These are phyloP conservation scores for Upupa epops DNA, from an alignment of 2,113 vertebrate genomes.

Conservation along the genomic window DNA sequence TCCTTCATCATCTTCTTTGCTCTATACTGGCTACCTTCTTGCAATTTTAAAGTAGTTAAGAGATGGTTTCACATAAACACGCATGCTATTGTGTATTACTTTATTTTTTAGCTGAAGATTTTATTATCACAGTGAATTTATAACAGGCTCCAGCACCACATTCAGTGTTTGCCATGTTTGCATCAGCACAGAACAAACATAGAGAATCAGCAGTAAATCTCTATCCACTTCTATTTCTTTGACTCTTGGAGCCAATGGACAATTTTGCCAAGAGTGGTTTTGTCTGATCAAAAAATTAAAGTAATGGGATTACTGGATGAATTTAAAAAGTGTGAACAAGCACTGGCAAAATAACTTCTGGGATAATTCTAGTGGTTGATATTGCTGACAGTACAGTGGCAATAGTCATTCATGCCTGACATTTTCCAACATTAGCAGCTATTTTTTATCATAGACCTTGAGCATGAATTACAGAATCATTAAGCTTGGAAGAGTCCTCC, in stretches of 20 bases:
- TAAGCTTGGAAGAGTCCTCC: too few species aligned
- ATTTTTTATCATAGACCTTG: neutral
- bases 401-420: neutral
- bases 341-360: neutral
- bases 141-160: neutral
- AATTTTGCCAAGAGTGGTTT: neutral
- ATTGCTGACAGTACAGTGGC: too few species aligned
- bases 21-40: neutral
- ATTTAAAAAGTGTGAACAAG: neutral
- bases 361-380: neutral
- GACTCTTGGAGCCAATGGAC: neutral
- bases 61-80: neutral
- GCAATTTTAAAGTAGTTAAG: neutral
- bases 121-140: neutral
- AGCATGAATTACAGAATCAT: too few species aligned
- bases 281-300: neutral
- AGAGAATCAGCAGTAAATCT: fast-evolving
- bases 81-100: neutral
- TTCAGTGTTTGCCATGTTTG: neutral
- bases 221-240: neutral
- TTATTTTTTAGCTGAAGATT: neutral
- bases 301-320: neutral
- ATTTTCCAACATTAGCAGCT: neutral
- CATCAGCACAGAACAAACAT: neutral
- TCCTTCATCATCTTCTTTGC: too few species aligned